A percentile compares a stretch with the other conserved stretches of the same genome.
Conservation (phyloP, 1,140 invertebrate genomes). For the Tigriopus japonicus region DNA sequence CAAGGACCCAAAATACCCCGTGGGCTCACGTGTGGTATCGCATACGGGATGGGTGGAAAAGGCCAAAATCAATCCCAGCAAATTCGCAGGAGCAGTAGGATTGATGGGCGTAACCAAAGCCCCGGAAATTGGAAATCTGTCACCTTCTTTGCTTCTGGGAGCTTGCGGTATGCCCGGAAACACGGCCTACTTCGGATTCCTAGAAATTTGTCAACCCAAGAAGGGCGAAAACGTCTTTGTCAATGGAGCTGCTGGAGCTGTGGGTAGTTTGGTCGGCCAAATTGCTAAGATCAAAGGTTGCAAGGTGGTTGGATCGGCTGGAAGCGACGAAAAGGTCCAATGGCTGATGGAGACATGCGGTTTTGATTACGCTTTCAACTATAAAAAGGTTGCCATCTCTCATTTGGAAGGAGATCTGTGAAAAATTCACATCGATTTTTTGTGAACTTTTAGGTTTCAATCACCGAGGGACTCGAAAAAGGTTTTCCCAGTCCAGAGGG, state of each 20-base stretch:
- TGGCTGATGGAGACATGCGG: conserved; percentile 23
- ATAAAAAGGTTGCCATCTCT: conserved; percentile 21
- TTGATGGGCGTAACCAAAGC: conserved; percentile 9
- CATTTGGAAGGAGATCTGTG: no score
- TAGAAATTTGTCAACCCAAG: conserved; percentile 44
- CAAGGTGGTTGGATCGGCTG: conserved; percentile 24
- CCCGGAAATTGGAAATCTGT: conserved; percentile 23
- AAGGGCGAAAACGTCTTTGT: conserved; percentile 43
- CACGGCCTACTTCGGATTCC: conserved; percentile 48
- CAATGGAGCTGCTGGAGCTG: conserved; percentile 29
- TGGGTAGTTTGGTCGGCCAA: conserved; percentile 48
- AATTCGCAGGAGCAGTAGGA: no score
- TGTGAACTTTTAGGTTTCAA: no score
- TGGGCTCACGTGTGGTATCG: conserved; percentile 35
- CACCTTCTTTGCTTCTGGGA: conserved; percentile 35
- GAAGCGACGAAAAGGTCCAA: conserved; percentile 23
- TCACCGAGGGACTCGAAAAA: conserved; percentile 13
- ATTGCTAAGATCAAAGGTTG: conserved; percentile 40
- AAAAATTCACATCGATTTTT: no score
- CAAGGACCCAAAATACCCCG: conserved; percentile 36
- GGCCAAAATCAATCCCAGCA: neutral
- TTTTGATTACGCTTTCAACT: conserved; percentile 25
- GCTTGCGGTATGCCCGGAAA: conserved; percentile 42
- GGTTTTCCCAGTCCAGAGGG: conserved; percentile 20
- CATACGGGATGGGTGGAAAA: conserved; percentile 35